These are phyloP conservation scores for Dendrolimus kikuchii DNA, from an alignment of 1,140 invertebrate genomes.

Conservation along the genomic window DNA sequence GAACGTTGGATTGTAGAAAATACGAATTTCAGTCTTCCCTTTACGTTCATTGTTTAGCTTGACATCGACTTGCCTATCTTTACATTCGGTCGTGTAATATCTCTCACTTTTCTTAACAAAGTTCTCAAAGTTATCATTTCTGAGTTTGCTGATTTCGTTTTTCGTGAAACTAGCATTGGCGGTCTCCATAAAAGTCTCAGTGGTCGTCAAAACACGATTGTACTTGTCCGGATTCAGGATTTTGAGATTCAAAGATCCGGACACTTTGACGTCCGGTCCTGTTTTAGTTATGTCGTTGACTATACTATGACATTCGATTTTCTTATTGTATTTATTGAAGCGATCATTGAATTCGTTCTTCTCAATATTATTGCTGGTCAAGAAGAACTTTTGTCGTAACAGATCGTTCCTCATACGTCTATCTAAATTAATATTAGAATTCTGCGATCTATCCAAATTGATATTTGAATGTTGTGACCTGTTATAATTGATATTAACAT, in stretches of 20 bases:
- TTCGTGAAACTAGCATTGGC: constrained; percentile 60
- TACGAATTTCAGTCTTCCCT: constrained; percentile 61
- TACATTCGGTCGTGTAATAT: constrained; percentile 52
- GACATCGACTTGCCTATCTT: constrained; percentile 38
- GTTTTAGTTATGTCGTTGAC: constrained; percentile 53
- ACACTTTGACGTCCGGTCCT: constrained; percentile 46
- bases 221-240: constrained; percentile 54
- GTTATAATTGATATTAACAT: constrained; percentile 37
- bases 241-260: constrained; percentile 58
- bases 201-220: constrained; percentile 55
- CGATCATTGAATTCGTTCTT: constrained; percentile 54
- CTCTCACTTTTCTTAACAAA: constrained; percentile 65
- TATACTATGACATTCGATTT: constrained; percentile 65
- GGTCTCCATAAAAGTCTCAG: constrained; percentile 47
- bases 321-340: constrained; percentile 47
- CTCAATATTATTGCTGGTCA: constrained; percentile 35
- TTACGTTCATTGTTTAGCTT: constrained; percentile 37
- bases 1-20: constrained; percentile 68
- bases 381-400: constrained; percentile 54
- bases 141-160: constrained; percentile 35
- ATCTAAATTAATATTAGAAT: constrained; percentile 32
- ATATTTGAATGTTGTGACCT: background rate
- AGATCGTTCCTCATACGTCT: constrained; percentile 49
- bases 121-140: constrained; percentile 51
- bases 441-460: constrained; percentile 7